Evolutionary conservation across 2,797 vertebrate species (phyloP).

Genomic region (Babyrousa celebensis): DNA sequence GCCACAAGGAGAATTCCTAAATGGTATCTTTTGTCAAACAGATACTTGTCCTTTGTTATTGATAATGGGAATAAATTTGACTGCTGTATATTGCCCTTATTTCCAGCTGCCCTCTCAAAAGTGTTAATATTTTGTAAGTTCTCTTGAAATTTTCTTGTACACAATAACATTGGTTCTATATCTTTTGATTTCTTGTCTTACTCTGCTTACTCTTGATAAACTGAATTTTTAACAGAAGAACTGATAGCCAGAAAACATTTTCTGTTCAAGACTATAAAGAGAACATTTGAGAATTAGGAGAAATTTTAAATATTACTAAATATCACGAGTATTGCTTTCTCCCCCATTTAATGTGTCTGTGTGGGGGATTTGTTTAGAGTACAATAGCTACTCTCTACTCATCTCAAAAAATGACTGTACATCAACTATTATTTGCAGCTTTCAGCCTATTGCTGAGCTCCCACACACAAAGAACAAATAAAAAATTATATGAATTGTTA

Average conservation of each 20-base stretch:
- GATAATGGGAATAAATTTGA: constrained; percentile 25
- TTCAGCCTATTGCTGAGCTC: constrained; percentile 2
- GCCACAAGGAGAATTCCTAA: background rate
- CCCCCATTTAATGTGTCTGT: constrained; percentile 40
- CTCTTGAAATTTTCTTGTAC: constrained; percentile 50
- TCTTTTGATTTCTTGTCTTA: constrained; percentile 49
- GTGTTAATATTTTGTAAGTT: constrained; percentile 7
- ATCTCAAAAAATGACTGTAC: constrained; percentile 39
- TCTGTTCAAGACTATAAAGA: constrained; percentile 48
- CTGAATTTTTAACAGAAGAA: constrained; percentile 58
- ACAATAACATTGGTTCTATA: constrained; percentile 27
- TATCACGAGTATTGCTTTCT: background rate
- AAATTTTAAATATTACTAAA: constrained; percentile 68
- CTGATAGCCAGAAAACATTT: background rate
- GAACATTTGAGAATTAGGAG: constrained; percentile 13
- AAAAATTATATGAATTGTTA: constrained; percentile 67
- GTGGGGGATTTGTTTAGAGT: constrained; percentile 69
- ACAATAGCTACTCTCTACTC: constrained; percentile 55
- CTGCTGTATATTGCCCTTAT: background rate
- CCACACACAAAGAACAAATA: constrained; percentile 67
- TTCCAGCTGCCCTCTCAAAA: constrained; percentile 44
- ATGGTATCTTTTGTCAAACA: constrained; percentile 51
- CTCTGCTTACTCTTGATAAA: constrained; percentile 34
- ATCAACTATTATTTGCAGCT: constrained; percentile 64
- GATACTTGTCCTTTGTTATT: constrained; percentile 37